These are phyloP conservation scores for Lycopodina hypogea DNA, from an alignment of 37 sponge, comb jelly and placozoan species.

Conservation along the genomic window DNA sequence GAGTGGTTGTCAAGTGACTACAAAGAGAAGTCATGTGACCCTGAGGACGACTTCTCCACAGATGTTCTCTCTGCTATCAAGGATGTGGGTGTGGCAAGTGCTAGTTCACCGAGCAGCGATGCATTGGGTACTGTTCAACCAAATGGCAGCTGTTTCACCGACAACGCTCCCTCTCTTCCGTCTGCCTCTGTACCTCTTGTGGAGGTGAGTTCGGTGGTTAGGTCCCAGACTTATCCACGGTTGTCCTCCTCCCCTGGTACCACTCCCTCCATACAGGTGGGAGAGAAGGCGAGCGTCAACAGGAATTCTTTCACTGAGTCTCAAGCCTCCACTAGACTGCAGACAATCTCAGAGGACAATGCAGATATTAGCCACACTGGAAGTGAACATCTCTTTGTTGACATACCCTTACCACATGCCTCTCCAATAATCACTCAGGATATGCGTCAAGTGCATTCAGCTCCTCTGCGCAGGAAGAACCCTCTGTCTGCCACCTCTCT, in stretches of 20 bases:
- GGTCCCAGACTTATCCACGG: constrained; percentile 21
- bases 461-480: background rate
- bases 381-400: background rate
- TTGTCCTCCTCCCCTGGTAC: background rate
- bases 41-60: constrained; percentile 15
- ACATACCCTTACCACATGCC: background rate
- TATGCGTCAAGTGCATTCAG: background rate
- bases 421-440: background rate
- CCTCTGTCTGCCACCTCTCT: too few relatives aligned
- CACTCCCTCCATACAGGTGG: background rate
- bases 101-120: background rate
- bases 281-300: background rate
- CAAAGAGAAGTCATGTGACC: background rate
- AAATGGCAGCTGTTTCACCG: too few relatives aligned
- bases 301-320: background rate
- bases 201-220: background rate
- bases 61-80: constrained; percentile 43
- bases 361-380: background rate
- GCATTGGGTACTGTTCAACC: background rate
- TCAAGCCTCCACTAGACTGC: background rate
- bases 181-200: background rate
- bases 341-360: constrained; percentile 16
- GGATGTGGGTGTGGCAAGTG: constrained; percentile 10
- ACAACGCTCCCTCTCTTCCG: background rate
- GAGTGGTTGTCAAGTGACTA: background rate